These are phyloP conservation scores for Monodelphis domestica DNA, from an alignment of 2,797 vertebrate genomes.

Conservation along the genomic window DNA sequence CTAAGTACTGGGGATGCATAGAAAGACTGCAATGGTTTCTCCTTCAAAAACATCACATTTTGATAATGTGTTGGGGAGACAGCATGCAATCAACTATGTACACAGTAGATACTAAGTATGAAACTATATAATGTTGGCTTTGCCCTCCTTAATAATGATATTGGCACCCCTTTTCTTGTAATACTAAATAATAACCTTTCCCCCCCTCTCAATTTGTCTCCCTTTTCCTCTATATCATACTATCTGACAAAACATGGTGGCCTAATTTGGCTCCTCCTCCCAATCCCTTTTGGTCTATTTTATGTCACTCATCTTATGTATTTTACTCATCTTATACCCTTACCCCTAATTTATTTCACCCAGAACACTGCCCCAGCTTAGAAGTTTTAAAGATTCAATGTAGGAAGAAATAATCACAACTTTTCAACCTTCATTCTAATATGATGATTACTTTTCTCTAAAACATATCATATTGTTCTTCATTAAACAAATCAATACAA, in stretches of 20 bases:
- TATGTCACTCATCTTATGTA: too few species aligned
- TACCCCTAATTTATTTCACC: background rate
- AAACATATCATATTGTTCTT: background rate
- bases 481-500: background rate
- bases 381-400: background rate
- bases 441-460: too few species aligned
- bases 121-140: too few species aligned
- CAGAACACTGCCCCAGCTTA: background rate
- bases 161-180: background rate
- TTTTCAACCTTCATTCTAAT: too few species aligned
- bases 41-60: too few species aligned
- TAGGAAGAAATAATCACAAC: too few species aligned
- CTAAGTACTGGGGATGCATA: background rate
- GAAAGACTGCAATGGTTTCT: too few species aligned
- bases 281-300: background rate
- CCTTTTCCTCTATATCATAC: background rate
- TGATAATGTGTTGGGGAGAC: too few species aligned
- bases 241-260: background rate
- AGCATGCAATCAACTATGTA: too few species aligned
- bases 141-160: too few species aligned
- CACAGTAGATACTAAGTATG: too few species aligned
- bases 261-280: background rate
- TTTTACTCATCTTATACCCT: too few species aligned
- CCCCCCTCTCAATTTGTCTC: background rate
- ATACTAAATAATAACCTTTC: background rate